Evolutionary conservation across 2,888 invertebrate genomes (phyloP).

Genomic region (Hyposoter didymator): DNA sequence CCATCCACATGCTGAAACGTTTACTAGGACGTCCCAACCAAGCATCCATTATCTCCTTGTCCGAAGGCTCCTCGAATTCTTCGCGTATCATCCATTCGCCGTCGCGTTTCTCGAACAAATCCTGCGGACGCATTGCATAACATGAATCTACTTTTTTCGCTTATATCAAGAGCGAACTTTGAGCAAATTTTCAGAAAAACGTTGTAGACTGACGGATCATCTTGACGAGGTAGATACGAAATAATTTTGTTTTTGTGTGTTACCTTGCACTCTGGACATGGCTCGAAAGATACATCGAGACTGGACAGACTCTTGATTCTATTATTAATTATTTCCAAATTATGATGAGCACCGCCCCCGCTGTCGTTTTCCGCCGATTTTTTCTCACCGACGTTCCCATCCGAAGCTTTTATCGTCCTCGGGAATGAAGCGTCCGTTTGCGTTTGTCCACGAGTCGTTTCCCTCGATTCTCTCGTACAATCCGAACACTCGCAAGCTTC

Average conservation of each 20-base stretch:
- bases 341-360: conserved; percentile 59
- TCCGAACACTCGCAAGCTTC: conserved; percentile 82
- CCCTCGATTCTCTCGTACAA: conserved; percentile 79
- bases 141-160: background rate
- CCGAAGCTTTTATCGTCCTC: conserved; percentile 68
- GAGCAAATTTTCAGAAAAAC: no score
- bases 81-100: conserved; percentile 72
- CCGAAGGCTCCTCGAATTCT: conserved; percentile 74
- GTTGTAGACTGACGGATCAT: no score
- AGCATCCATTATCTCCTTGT: conserved; percentile 78
- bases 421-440: conserved; percentile 72
- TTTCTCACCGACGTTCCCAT: conserved; percentile 66
- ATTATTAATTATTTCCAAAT: conserved; percentile 68
- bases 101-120: conserved; percentile 73
- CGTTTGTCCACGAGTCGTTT: conserved; percentile 71
- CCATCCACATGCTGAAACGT: conserved; percentile 80
- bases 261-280: conserved; percentile 66
- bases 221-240: no score
- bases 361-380: conserved; percentile 69
- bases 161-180: no score
- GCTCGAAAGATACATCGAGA: conserved; percentile 62
- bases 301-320: conserved; percentile 59
- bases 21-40: conserved; percentile 79
- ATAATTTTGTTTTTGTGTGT: background rate
- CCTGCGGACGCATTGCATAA: conserved; percentile 56